Conservation (phyloP, 1,140 invertebrate genomes). For the Xylocopa sonorina region DNA sequence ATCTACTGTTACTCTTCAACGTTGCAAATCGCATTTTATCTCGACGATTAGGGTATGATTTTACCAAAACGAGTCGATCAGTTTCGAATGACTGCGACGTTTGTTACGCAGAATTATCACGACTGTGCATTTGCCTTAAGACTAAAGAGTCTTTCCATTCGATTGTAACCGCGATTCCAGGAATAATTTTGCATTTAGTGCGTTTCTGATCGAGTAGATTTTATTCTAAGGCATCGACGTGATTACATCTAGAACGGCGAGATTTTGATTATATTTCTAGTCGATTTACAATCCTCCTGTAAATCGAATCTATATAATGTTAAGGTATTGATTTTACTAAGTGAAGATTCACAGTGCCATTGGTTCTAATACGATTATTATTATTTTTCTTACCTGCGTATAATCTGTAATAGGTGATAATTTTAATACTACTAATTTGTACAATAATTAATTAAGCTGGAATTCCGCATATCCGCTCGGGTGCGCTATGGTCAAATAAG, state of each 20-base stretch:
- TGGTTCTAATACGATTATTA: neutral
- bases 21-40: too few species aligned
- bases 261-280: neutral
- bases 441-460: constrained; percentile 23
- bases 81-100: too few species aligned
- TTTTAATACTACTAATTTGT: constrained; percentile 16
- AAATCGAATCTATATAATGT: neutral
- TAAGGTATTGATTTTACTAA: too few species aligned
- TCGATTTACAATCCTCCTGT: neutral
- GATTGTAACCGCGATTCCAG: too few species aligned
- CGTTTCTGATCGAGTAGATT: too few species aligned
- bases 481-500: constrained; percentile 17
- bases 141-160: too few species aligned
- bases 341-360: constrained; percentile 25
- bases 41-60: too few species aligned
- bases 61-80: too few species aligned
- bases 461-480: neutral
- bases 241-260: neutral
- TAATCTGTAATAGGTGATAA: neutral
- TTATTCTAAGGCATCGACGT: neutral
- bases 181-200: constrained; percentile 15
- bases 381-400: neutral
- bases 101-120: too few species aligned
- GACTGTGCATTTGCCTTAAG: too few species aligned
- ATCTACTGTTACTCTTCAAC: too few species aligned